phyloP scores from a whole-genome alignment of 2,888 invertebrate species.

The Reticulitermes lucifugus region DNA sequence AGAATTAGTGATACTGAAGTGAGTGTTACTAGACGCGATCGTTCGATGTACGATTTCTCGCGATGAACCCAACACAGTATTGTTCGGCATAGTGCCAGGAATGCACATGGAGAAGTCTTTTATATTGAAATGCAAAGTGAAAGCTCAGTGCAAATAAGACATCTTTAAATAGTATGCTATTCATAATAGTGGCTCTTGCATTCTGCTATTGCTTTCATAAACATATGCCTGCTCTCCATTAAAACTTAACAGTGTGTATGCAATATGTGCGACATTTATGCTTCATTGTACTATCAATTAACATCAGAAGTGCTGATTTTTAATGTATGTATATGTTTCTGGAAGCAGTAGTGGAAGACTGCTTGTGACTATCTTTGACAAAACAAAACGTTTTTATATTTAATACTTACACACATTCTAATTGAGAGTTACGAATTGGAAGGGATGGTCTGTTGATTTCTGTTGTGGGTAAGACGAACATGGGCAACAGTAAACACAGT shows the following conservation, averaged over 20 bases:
- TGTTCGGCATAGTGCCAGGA: too few relatives aligned
- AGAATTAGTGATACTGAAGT: too few relatives aligned
- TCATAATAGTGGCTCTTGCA: constrained; percentile 21
- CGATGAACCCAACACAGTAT: too few relatives aligned
- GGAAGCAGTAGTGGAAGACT: constrained; percentile 6
- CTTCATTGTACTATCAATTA: not conserved
- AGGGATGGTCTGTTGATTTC: not conserved
- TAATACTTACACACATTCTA: not conserved
- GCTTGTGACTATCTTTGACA: constrained; percentile 4
- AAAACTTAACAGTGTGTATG: not conserved
- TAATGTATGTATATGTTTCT: not conserved
- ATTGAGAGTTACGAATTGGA: constrained; percentile 11
- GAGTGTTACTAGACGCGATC: too few relatives aligned
- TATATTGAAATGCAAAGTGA: not conserved
- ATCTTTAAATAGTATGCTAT: constrained; percentile 14
- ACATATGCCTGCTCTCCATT: not conserved
- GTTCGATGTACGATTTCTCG: too few relatives aligned
- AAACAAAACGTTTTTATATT: not conserved
- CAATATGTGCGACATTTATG: not conserved
- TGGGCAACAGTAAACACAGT: not conserved
- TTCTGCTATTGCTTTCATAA: constrained; percentile 29
- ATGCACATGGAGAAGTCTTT: constrained; percentile 22
- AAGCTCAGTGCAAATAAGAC: not conserved
- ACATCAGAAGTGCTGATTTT: not conserved
- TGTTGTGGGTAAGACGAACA: not conserved